Evolutionary conservation across 2,113 vertebrate genomes (phyloP).

Genomic region (Catagonus wagneri): DNA sequence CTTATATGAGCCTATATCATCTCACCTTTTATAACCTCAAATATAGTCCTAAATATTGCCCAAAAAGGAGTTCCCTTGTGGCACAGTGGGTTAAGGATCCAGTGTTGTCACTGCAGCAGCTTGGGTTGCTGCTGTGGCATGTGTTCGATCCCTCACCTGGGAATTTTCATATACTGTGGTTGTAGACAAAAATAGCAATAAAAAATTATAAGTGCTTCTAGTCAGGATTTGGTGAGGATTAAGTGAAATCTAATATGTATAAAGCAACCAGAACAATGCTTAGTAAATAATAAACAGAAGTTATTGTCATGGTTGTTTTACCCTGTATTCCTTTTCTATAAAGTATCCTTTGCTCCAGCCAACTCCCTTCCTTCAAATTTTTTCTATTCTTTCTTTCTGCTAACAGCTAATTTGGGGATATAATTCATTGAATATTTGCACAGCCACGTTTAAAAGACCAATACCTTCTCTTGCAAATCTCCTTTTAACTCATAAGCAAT

Average conservation of each 20-base stretch:
- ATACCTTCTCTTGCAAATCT: neutral
- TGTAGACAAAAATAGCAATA: too few species aligned
- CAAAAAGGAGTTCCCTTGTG: too few species aligned
- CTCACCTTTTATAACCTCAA: neutral
- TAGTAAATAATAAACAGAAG: neutral
- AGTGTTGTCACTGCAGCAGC: too few species aligned
- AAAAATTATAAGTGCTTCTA: neutral
- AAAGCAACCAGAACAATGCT: neutral
- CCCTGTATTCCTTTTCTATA: neutral
- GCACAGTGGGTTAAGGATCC: too few species aligned
- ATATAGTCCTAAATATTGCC: neutral
- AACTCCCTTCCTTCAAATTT: neutral
- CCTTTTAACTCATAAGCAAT: slow-evolving; percentile 4
- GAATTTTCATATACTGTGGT: too few species aligned
- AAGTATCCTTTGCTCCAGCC: neutral
- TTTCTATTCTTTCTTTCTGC: neutral
- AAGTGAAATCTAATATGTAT: neutral
- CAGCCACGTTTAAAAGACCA: neutral
- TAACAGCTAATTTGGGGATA: neutral
- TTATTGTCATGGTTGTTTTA: neutral
- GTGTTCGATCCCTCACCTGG: too few species aligned
- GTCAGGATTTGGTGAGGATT: neutral
- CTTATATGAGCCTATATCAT: neutral
- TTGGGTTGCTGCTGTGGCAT: too few species aligned
- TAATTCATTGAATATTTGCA: neutral